Evolutionary conservation across 2,113 vertebrate genomes (phyloP).

Genomic region (mouse (Mus musculus)): GRCm39 chr14:95467001-95467500

Average conservation of each 20-base stretch:
- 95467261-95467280: not conserved
- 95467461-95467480: not conserved
- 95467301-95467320: not conserved
- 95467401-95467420: not conserved
- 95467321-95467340: not conserved
- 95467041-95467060: not conserved
- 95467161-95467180: not conserved
- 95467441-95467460: not conserved
- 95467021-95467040: not conserved
- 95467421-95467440: not conserved
- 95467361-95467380: not conserved
- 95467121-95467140: not conserved
- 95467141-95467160: not conserved
- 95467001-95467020: not conserved
- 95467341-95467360: not conserved
- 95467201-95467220: not conserved
- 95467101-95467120: not conserved
- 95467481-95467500: not conserved
- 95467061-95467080: not conserved
- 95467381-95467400: not conserved
- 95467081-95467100: not conserved
- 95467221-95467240: not conserved
- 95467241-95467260: not conserved
- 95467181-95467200: not conserved
- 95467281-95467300: not conserved